phyloP scores from a whole-genome alignment of 2,113 vertebrate species.

The Gnathonemus echidnorhynchus region DNA sequence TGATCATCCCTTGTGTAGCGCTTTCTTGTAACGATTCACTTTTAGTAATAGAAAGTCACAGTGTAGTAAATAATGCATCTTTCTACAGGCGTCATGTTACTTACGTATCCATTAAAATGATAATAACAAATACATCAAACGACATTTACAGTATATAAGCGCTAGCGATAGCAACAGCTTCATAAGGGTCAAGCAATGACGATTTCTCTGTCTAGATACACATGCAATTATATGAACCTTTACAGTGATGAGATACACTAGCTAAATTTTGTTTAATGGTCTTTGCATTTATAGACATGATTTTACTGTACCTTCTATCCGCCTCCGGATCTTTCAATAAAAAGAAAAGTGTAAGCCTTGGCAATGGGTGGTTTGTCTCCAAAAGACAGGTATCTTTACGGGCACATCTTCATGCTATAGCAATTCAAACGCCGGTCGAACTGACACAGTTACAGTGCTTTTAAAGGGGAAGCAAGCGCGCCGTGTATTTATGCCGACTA shows the following conservation, averaged over 20 bases:
- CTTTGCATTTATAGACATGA: neutral
- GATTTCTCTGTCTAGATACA: neutral
- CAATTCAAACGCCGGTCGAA: conserved; percentile 3
- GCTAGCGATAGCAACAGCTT: neutral
- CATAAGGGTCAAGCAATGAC: neutral
- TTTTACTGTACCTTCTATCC: conserved; percentile 15
- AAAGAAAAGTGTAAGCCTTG: neutral
- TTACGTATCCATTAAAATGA: neutral
- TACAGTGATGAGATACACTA: neutral
- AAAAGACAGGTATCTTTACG: neutral
- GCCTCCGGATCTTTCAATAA: neutral
- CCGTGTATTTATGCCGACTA: neutral
- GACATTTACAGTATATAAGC: neutral
- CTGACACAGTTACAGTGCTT: neutral
- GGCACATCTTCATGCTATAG: neutral
- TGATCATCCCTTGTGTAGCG: neutral
- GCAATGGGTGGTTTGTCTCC: neutral
- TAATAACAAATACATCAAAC: neutral
- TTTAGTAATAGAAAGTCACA: neutral
- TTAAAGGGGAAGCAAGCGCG: conserved; percentile 6
- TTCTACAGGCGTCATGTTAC: neutral
- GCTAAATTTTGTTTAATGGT: neutral
- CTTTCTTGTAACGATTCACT: neutral
- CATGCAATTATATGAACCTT: neutral
- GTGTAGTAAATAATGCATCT: neutral